phyloP scores from a whole-genome alignment of 2,113 vertebrate species.

The Labeo rohita region DNA sequence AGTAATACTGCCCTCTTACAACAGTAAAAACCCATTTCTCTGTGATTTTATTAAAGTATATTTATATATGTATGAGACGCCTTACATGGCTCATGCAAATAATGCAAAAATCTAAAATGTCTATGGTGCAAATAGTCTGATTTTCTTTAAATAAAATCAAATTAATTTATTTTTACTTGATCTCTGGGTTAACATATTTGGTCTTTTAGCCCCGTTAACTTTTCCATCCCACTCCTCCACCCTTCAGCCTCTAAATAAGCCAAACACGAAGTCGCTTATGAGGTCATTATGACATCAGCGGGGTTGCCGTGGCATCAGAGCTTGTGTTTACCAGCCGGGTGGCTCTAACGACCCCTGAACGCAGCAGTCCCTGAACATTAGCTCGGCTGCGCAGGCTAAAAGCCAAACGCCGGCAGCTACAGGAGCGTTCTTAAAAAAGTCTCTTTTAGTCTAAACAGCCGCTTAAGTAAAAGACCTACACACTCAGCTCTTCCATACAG shows the following conservation, averaged over 20 bases:
- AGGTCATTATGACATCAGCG: conserved; percentile 54
- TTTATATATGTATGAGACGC: too few relatives aligned
- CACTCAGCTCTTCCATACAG: conserved; percentile 46
- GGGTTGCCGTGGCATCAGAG: conserved; percentile 39
- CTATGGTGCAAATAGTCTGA: background rate
- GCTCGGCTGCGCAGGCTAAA: background rate
- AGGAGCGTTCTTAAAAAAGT: conserved; percentile 38
- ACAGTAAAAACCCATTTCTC: too few relatives aligned
- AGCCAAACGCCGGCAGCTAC: conserved; percentile 25
- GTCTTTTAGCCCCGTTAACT: background rate
- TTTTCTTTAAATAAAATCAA: background rate
- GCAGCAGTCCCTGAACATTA: background rate
- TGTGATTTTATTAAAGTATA: too few relatives aligned
- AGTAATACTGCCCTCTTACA: too few relatives aligned
- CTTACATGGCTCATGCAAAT: too few relatives aligned
- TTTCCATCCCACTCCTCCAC: background rate
- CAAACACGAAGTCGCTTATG: conserved; percentile 31
- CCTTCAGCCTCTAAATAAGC: conserved; percentile 40
- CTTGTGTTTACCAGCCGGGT: conserved; percentile 46
- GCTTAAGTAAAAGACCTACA: conserved; percentile 45
- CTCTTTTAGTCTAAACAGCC: conserved; percentile 47
- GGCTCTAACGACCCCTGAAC: conserved; percentile 8
- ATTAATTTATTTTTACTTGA: background rate
- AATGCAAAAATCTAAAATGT: too few relatives aligned
- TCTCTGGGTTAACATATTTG: background rate